Evolutionary conservation across 2,888 invertebrate genomes (phyloP).

Genomic region (Neoscelio sp.): DNA sequence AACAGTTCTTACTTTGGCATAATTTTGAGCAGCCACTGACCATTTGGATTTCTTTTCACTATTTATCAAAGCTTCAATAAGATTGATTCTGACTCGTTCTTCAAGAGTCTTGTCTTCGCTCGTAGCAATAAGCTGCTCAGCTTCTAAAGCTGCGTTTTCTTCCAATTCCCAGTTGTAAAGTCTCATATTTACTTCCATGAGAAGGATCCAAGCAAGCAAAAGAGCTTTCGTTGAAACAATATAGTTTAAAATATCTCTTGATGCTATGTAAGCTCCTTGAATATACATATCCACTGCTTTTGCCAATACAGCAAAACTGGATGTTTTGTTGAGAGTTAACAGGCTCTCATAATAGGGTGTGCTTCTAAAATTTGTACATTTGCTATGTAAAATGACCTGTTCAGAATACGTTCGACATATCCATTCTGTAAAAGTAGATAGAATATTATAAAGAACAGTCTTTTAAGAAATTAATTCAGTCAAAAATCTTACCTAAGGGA

Average conservation of each 20-base stretch:
- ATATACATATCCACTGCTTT: conserved; percentile 85
- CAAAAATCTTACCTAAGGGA: conserved; percentile 80
- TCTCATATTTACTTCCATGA: conserved; percentile 83
- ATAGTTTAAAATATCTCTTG: conserved; percentile 84
- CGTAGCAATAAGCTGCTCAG: conserved; percentile 79
- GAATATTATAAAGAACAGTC: too few relatives aligned
- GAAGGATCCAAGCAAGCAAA: conserved; percentile 83
- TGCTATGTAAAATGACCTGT: conserved; percentile 69
- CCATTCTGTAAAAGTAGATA: conserved; percentile 83
- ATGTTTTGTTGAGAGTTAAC: conserved; percentile 85
- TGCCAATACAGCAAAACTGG: conserved; percentile 86
- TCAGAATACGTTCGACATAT: conserved; percentile 86
- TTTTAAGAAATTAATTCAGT: conserved; percentile 1
- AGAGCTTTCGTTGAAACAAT: conserved; percentile 82
- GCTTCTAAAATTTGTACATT: conserved; percentile 81
- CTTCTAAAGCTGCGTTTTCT: conserved; percentile 80
- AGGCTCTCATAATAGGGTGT: conserved; percentile 84
- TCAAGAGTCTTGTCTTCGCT: conserved; percentile 75
- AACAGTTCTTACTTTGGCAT: conserved; percentile 81
- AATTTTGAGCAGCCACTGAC: conserved; percentile 79
- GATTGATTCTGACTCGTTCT: conserved; percentile 75
- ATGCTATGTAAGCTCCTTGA: conserved; percentile 84
- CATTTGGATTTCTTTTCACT: conserved; percentile 84
- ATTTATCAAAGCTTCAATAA: conserved; percentile 82
- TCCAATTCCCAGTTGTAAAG: conserved; percentile 85